A percentile compares a stretch with the other conserved stretches of the same genome.
Evolutionary conservation across 2,888 invertebrate genomes (phyloP).

Genomic region (Corbicula japonica): DNA sequence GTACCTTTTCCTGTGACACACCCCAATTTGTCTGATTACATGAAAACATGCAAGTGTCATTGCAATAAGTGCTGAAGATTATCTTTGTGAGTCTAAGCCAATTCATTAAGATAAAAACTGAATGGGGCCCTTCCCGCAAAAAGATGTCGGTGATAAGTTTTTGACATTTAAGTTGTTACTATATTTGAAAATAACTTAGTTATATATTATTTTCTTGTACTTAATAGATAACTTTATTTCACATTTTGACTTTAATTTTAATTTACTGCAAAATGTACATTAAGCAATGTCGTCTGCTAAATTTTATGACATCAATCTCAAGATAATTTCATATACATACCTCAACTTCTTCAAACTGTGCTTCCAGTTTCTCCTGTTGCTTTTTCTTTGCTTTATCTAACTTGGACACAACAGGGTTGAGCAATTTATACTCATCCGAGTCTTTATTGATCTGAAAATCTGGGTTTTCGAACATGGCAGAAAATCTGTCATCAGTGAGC

Average conservation of each 20-base stretch:
- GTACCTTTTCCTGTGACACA: no score
- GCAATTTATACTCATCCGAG: constrained; percentile 93
- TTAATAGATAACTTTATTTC: not conserved
- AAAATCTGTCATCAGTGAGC: constrained; percentile 95
- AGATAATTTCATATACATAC: constrained; percentile 24
- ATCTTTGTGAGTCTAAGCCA: no score
- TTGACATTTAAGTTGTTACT: no score
- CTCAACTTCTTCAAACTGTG: constrained; percentile 79
- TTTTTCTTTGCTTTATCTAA: constrained; percentile 89
- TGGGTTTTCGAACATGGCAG: constrained; percentile 95
- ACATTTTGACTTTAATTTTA: not conserved
- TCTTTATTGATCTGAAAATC: constrained; percentile 96
- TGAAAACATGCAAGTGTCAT: no score
- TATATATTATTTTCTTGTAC: no score
- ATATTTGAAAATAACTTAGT: no score
- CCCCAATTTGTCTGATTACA: no score
- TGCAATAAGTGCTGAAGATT: no score
- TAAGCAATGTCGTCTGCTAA: not conserved
- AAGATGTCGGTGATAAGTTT: no score
- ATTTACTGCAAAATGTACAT: not conserved
- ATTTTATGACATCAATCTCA: not conserved
- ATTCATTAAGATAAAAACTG: no score
- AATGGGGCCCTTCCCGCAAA: no score
- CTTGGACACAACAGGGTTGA: constrained; percentile 95
- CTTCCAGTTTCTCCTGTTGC: constrained; percentile 67